Evolutionary conservation across 2,888 invertebrate genomes (phyloP).

Genomic region (Habroteleia sp.): DNA sequence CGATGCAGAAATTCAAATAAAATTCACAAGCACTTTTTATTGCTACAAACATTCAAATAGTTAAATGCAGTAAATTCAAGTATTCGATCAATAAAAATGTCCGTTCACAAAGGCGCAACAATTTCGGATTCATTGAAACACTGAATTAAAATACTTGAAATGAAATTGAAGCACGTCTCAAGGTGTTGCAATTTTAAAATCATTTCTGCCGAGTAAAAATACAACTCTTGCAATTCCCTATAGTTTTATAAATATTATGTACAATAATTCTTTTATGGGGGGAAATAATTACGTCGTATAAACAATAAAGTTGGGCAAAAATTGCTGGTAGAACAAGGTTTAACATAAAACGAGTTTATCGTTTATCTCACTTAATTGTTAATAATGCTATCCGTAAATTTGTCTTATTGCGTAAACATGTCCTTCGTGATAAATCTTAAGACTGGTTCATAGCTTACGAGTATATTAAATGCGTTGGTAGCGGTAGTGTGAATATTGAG

Average conservation of each 20-base stretch:
- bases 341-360: conserved; percentile 50
- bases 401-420: conserved; percentile 60
- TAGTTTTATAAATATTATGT: conserved; percentile 10
- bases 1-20: conserved; percentile 73
- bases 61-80: too few relatives aligned
- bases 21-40: too few relatives aligned
- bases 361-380: conserved; percentile 57
- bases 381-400: conserved; percentile 60
- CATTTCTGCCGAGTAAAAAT: too few relatives aligned
- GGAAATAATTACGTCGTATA: conserved; percentile 48
- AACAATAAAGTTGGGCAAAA: conserved; percentile 41
- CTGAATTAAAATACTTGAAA: too few relatives aligned
- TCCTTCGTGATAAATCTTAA: conserved; percentile 44
- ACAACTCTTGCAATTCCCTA: too few relatives aligned
- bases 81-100: too few relatives aligned
- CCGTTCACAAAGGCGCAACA: too few relatives aligned
- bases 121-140: too few relatives aligned
- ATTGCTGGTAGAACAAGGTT: conserved; percentile 46
- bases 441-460: conserved; percentile 45
- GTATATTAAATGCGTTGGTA: conserved; percentile 52
- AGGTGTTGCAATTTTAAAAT: too few relatives aligned
- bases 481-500: conserved; percentile 35
- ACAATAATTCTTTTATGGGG: conserved; percentile 17
- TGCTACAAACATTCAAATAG: too few relatives aligned
- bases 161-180: too few relatives aligned